Evolutionary conservation across 2,888 invertebrate genomes (phyloP), one percentile per base, ranked within the genome.

Genomic region (Neria commutata): DNA sequence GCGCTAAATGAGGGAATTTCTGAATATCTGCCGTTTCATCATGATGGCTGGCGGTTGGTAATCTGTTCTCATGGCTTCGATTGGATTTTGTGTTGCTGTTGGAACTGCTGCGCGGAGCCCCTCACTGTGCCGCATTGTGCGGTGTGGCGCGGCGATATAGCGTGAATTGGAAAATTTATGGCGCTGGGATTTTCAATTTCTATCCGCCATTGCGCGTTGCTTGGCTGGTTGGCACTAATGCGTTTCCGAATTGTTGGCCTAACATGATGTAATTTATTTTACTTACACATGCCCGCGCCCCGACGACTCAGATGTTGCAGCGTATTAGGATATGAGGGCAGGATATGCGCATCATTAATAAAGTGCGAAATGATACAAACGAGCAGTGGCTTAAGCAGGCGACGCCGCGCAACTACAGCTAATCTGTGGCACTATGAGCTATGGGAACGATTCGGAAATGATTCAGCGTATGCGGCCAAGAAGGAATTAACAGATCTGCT

Each of bases 231-330:
- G n/a, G 70, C 70, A 67, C 58, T 72, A 72, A 72, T 72, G 72
- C 71, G 60, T 72, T 74, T 72, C 73, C 70, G 73, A 71, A 70
- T 68, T 72, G 70, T 68, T 49, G 37, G 56, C 60, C 58, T 61
- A 70, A 73, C 62, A 72, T 70, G 67, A 62, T 67, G 71, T 74
- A 74, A 74, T 71, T 69, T 73, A 68, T 71, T 68, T 65, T 52
- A 47, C 52, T 60, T 42, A 4, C 14, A 17, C 5, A 11, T 29
- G 29, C 14, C 14, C 21, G 42, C 19, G 17, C 17, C 5, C 42
- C 5, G n/a, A n/a, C n/a, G n/a, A n/a, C n/a, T n/a, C n/a, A n/a
- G n/a, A n/a, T n/a, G n/a, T n/a, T n/a, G n/a, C n/a, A n/a, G n/a
- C n/a, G n/a, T n/a, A n/a, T n/a, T n/a, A n/a, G n/a, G n/a, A n/a